A percentile compares a stretch with the other conserved stretches of the same genome.
Evolutionary conservation across 2,113 vertebrate genomes (phyloP).

Genomic region (Gnathonemus longibarbis): DNA sequence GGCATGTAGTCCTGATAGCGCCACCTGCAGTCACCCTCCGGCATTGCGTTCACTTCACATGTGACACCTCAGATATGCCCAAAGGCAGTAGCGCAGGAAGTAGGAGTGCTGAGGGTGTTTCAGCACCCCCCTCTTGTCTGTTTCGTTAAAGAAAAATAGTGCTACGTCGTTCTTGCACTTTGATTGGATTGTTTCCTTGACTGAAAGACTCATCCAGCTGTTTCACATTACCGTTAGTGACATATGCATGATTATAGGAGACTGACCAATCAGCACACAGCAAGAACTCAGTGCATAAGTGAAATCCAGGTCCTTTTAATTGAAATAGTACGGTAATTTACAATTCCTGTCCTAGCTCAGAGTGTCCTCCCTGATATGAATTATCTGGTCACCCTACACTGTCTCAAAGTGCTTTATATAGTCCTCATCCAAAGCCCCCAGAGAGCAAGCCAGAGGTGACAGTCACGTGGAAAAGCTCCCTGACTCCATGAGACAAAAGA

Average conservation of each 20-base stretch:
- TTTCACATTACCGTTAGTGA: neutral
- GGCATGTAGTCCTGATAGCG: neutral
- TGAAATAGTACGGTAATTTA: neutral
- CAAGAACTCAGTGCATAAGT: neutral
- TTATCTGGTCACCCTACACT: neutral
- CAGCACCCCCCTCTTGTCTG: neutral
- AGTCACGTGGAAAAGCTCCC: no score
- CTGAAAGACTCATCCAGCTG: neutral
- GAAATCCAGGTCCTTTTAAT: neutral
- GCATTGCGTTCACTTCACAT: neutral
- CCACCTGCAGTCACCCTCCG: neutral
- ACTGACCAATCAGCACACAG: neutral
- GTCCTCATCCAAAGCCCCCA: neutral
- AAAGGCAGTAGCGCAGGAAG: neutral
- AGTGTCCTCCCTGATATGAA: neutral
- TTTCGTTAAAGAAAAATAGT: neutral
- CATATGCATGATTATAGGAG: neutral
- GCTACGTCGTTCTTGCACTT: neutral
- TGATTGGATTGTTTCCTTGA: neutral
- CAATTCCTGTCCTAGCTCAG: neutral
- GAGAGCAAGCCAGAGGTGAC: neutral
- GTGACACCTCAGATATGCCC: neutral
- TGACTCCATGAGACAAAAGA: neutral
- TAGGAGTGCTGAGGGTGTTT: no score
- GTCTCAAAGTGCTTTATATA: neutral